phyloP scores from a whole-genome alignment of 2,888 invertebrate species.

The Kuschelorhynchus macadamiae region DNA sequence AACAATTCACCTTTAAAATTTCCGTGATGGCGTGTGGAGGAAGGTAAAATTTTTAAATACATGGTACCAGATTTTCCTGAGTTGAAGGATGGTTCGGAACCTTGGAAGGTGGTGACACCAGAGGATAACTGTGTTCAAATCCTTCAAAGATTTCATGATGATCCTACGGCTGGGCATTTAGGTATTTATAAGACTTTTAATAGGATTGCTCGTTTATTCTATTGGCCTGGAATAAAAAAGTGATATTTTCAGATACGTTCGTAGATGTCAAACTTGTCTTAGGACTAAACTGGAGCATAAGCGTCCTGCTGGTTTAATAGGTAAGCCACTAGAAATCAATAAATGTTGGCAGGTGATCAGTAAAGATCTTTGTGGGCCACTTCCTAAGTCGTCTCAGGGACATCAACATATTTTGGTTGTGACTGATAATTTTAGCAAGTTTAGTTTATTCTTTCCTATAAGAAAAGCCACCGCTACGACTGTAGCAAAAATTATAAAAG shows the following conservation, averaged over 20 bases:
- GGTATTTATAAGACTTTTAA: conserved; percentile 51
- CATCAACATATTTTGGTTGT: conserved; percentile 39
- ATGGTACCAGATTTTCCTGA: conserved; percentile 36
- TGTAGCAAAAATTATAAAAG: conserved; percentile 26
- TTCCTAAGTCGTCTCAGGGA: conserved; percentile 34
- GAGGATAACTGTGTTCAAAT: conserved; percentile 25
- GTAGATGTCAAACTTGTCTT: conserved; percentile 49
- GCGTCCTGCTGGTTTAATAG: conserved; percentile 50
- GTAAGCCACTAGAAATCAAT: neutral
- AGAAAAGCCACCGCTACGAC: conserved; percentile 26
- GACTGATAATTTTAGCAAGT: conserved; percentile 41
- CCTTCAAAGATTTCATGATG: conserved; percentile 44
- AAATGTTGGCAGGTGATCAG: conserved; percentile 44
- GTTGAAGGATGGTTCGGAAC: conserved; percentile 27
- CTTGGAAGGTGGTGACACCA: conserved; percentile 50
- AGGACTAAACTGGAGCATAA: conserved; percentile 49
- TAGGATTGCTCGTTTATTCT: conserved; percentile 42
- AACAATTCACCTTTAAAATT: too few relatives aligned
- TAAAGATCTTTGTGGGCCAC: conserved; percentile 50
- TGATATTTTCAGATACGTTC: conserved; percentile 51
- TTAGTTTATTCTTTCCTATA: conserved; percentile 34
- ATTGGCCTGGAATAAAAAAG: conserved; percentile 54
- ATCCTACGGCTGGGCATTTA: conserved; percentile 49
- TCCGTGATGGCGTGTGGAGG: conserved; percentile 47
- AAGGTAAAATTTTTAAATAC: conserved; percentile 45